Evolutionary conservation across 2,888 invertebrate species (phyloP), one percentile per base, ranked within the genome.

Genomic region (Ennomos erosarius): DNA sequence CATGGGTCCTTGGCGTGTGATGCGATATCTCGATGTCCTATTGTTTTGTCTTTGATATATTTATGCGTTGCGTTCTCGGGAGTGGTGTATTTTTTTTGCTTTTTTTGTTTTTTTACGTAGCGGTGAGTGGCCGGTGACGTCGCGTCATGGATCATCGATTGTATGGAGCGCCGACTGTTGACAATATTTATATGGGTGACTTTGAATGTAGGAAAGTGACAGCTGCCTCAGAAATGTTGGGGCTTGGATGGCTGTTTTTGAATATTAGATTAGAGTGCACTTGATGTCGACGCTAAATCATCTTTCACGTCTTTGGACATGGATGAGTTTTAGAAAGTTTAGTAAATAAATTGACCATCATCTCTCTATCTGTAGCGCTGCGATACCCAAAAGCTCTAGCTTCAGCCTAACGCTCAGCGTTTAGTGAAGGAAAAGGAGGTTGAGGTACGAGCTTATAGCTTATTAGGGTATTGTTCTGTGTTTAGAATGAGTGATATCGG

Each of bases 31-130:
- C 79, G 85, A 81, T 85, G 90, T 74, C 85, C 91, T 90, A 92
- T 92, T 92, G 92, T 92, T 91, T 91, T 87, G 90, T 73, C 79
- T 90, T 90, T 90, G 91, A 91, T 89, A 88, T 91, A 92, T 92
- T 90, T 90, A 91, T 89, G 90, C 76, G 85, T 78, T 77, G 78
- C 77, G 75, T 88, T 86, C 84, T 75, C 77, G 82, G 85, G 87
- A 88, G 84, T 88, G 82, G 81, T 83, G 82, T 73, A 50, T 62
- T 55, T 40, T 58, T 39, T 55, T 58, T 54, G 67, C 66, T 64
- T 61, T 64, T 55, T 48, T 13, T 81, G 79, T 76, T 75, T 73
- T 69, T 65, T 59, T 68, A 65, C 59, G 40, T 55, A 74, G 75
- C 81, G 86, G 77, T 81, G 85, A 86, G 79, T 84, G 82, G 73